Percentiles rank a stretch among this genome's conserved stretches.
Conservation (phyloP, 2,797 vertebrate genomes). For the Lacerta viridis region DNA sequence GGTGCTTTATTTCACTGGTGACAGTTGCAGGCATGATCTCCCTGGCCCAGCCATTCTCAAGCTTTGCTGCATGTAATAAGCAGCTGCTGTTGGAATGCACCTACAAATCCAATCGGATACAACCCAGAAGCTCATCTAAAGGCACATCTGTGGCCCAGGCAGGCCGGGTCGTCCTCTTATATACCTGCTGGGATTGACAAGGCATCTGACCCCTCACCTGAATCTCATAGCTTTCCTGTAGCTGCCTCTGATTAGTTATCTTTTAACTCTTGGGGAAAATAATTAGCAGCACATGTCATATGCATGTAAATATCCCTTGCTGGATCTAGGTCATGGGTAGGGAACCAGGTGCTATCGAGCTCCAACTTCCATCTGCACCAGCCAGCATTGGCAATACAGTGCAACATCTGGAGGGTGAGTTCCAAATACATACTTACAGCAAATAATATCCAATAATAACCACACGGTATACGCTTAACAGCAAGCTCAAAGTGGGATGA, state of each 20-base stretch:
- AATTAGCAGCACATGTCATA: too few relatives aligned
- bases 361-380: too few relatives aligned
- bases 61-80: neutral
- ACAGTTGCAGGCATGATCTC: neutral
- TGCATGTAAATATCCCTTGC: neutral
- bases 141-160: too few relatives aligned
- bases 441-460: neutral
- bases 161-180: too few relatives aligned
- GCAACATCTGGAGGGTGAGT: too few relatives aligned
- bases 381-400: too few relatives aligned
- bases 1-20: neutral
- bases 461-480: neutral
- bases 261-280: too few relatives aligned
- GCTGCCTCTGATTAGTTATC: too few relatives aligned
- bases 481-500: neutral
- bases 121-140: neutral
- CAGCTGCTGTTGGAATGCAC: neutral
- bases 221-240: too few relatives aligned
- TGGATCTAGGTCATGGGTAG: neutral
- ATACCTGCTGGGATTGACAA: too few relatives aligned
- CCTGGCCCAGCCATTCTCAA: neutral
- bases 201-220: too few relatives aligned
- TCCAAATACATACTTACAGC: neutral
- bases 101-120: neutral
- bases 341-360: too few relatives aligned